These are phyloP conservation scores for Poliocrania exsul DNA, from an alignment of 2,797 vertebrate species.

Conservation along the genomic window DNA sequence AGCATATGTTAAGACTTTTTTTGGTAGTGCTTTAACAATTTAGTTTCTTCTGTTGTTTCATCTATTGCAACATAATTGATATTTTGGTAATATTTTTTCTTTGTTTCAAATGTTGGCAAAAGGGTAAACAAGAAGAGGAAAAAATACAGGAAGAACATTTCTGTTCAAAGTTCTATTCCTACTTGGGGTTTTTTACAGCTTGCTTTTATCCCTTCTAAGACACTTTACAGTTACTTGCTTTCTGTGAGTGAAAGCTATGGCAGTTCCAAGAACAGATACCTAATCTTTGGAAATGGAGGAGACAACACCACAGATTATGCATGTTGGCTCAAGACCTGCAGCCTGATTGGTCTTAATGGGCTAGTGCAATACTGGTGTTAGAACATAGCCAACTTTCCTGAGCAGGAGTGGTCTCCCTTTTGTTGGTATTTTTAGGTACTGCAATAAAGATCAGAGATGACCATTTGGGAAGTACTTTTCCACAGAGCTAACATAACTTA, in stretches of 20 bases:
- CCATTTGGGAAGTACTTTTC: background rate
- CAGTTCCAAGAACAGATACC: background rate
- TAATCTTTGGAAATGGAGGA: background rate
- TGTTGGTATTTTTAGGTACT: background rate
- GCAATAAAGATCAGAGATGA: background rate
- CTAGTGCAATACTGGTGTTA: rapidly evolving
- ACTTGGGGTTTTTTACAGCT: background rate
- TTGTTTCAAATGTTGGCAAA: background rate
- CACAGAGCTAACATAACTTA: background rate
- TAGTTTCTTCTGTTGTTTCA: background rate
- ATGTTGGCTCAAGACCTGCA: background rate
- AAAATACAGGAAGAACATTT: background rate
- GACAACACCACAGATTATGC: background rate
- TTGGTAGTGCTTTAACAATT: background rate
- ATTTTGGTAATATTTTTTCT: background rate
- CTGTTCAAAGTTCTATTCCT: background rate
- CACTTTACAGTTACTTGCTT: background rate
- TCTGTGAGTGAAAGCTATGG: background rate
- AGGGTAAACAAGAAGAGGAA: background rate
- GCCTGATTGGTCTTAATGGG: background rate
- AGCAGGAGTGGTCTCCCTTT: background rate
- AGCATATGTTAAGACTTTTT: background rate
- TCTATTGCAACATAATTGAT: background rate
- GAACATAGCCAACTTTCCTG: background rate
- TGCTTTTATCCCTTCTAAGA: background rate